Conservation (phyloP, 1,140 invertebrate genomes). For the Drosophila bocki region DNA sequence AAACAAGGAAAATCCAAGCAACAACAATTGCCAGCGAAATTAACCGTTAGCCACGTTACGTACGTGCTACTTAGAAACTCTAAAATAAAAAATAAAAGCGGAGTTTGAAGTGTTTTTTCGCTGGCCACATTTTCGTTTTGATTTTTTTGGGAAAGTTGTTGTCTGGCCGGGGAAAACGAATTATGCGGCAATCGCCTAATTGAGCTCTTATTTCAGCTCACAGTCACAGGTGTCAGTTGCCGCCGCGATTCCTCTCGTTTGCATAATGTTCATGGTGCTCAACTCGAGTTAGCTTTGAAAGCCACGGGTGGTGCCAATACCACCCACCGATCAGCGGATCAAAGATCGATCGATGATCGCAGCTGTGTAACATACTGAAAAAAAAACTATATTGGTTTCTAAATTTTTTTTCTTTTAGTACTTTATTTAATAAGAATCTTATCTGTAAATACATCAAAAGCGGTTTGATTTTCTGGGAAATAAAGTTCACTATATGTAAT, state of each 20-base stretch:
- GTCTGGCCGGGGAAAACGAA: conserved; percentile 13
- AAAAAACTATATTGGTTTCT: background rate
- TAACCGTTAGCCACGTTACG: conserved; percentile 54
- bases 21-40: conserved; percentile 45
- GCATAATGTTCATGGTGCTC: conserved; percentile 26
- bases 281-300: conserved; percentile 28
- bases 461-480: background rate
- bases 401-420: background rate
- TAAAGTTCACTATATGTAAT: background rate
- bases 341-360: conserved; percentile 7
- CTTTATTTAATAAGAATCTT: background rate
- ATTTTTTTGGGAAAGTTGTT: conserved; percentile 43
- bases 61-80: conserved; percentile 59
- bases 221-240: conserved; percentile 36
- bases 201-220: conserved; percentile 35
- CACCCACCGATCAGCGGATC: conserved; percentile 26
- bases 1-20: conserved; percentile 12
- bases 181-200: conserved; percentile 34
- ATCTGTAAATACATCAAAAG: background rate
- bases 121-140: conserved; percentile 23
- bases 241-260: conserved; percentile 24
- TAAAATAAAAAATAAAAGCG: background rate
- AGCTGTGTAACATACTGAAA: background rate
- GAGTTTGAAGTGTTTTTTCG: conserved; percentile 33
- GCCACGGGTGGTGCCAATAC: conserved; percentile 26